Evolutionary conservation across 2,797 vertebrate species (phyloP), one percentile per base, ranked within the genome.

Genomic region (Acanthopagrus latus): DNA sequence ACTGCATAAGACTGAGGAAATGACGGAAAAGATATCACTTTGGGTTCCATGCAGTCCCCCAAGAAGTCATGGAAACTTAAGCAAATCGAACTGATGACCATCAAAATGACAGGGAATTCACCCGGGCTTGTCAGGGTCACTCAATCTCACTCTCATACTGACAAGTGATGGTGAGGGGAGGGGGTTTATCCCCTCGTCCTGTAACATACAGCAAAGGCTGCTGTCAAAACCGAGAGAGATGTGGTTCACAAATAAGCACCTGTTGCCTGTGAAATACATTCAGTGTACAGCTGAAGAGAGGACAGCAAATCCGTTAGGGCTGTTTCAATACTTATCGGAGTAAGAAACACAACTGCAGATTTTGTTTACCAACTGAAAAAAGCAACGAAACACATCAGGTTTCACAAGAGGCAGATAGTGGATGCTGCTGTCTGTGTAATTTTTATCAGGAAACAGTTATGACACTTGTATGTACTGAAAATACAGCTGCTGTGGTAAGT

Each of bases 71-170:
- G 33, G 76, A 82, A 90, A 91, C 73, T 82, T 75, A 79, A 86
- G 74, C 71, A 84, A 92, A 90, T 90, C 56, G 62, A 88, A 89
- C 68, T 76, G 83, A 88, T 86, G 82, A 83, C 81, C 79, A 83
- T 90, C 82, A 81, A 87, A 90, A 88, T 88, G 92, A 93, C 92
- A 90, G 78, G 78, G 55, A 88, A 87, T 87, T 81, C 83, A 83
- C 60, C 71, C 57, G 44, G 76, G 52, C 82, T 77, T 78, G 85
- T 92, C 92, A 89, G 17, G 52, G 74, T 77, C 44, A 57, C 67
- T 92, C 78, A 80, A 52, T 83, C 66, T 93, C 82, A 80, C 51
- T 57, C 50, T 58, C 80, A 88, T 25, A 63, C 81, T 65, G 57
- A 86, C 80, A 65, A 57, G 69, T 73, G 65, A 64, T 50, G 66